Evolutionary conservation across 92 coral and sea anemone genomes (phyloP).

Genomic region (Phymanthus crucifer): DNA sequence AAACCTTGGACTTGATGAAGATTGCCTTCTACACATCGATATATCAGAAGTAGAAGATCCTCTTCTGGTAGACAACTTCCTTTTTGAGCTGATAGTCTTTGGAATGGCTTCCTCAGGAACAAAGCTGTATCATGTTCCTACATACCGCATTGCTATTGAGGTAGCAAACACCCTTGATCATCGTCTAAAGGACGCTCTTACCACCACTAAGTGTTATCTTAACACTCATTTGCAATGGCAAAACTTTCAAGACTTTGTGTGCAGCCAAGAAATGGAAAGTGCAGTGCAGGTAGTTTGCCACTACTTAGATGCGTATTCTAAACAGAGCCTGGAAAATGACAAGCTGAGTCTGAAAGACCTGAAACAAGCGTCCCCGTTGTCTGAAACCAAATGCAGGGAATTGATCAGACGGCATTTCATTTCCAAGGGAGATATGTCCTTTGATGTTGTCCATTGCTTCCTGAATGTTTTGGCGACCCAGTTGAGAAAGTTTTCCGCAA

Average conservation of each 20-base stretch:
- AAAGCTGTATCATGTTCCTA: constrained; percentile 70
- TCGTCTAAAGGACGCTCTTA: constrained; percentile 75
- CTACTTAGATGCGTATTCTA: constrained; percentile 55
- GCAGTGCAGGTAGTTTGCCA: constrained; percentile 94
- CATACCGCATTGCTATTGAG: constrained; percentile 72
- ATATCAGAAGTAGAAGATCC: constrained; percentile 90
- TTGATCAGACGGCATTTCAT: constrained; percentile 22
- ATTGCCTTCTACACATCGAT: constrained; percentile 76
- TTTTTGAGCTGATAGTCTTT: constrained; percentile 83
- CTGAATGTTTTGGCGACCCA: constrained; percentile 72
- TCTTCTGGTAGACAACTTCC: constrained; percentile 69
- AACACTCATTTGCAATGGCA: constrained; percentile 51
- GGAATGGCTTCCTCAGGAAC: constrained; percentile 89
- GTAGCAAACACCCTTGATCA: constrained; percentile 88
- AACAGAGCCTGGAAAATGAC: background rate
- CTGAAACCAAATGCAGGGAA: background rate
- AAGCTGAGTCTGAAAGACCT: background rate
- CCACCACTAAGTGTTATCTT: constrained; percentile 76
- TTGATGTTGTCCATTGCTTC: constrained; percentile 65
- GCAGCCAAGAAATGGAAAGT: constrained; percentile 74
- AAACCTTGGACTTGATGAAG: constrained; percentile 38
- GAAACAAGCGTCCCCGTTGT: background rate
- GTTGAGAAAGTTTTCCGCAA: constrained; percentile 63
- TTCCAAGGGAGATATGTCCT: constrained; percentile 69
- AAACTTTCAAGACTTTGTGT: constrained; percentile 59